These are phyloP conservation scores for Lethocerus indicus DNA, from an alignment of 1,140 invertebrate species.

Conservation along the genomic window DNA sequence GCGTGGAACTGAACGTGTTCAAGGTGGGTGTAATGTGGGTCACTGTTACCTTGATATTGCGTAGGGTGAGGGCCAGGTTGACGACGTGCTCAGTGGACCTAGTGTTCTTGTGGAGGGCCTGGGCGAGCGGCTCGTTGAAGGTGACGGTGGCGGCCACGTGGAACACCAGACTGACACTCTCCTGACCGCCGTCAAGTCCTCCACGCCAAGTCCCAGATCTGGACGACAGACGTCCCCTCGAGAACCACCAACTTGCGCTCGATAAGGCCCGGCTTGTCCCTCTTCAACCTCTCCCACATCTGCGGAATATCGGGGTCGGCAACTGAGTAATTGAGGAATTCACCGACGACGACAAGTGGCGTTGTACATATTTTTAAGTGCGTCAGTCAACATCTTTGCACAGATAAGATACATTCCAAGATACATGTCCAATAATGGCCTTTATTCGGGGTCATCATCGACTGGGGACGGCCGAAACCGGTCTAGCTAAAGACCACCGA, in stretches of 20 bases:
- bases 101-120: slow-evolving; percentile 40
- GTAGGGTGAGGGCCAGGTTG: slow-evolving; percentile 39
- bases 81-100: slow-evolving; percentile 38
- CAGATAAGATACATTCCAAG: too few species aligned
- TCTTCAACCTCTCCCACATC: neutral
- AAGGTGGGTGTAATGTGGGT: neutral
- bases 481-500: too few species aligned
- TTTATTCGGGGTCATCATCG: too few species aligned
- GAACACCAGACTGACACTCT: slow-evolving; percentile 35
- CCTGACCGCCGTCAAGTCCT: slow-evolving; percentile 47
- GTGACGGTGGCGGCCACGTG: slow-evolving; percentile 79
- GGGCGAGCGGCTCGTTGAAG: slow-evolving; percentile 64
- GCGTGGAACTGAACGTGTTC: neutral
- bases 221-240: slow-evolving; percentile 80
- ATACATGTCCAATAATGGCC: too few species aligned
- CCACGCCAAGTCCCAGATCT: slow-evolving; percentile 66
- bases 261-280: neutral
- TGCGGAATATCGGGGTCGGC: too few species aligned
- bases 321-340: too few species aligned
- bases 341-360: too few species aligned
- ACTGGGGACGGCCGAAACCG: too few species aligned
- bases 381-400: too few species aligned
- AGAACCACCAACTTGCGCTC: slow-evolving; percentile 63
- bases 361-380: too few species aligned
- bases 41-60: slow-evolving; percentile 39